These are phyloP conservation scores for Oscheius sp. DNA, from an alignment of 2,888 invertebrate species.

Conservation along the genomic window DNA sequence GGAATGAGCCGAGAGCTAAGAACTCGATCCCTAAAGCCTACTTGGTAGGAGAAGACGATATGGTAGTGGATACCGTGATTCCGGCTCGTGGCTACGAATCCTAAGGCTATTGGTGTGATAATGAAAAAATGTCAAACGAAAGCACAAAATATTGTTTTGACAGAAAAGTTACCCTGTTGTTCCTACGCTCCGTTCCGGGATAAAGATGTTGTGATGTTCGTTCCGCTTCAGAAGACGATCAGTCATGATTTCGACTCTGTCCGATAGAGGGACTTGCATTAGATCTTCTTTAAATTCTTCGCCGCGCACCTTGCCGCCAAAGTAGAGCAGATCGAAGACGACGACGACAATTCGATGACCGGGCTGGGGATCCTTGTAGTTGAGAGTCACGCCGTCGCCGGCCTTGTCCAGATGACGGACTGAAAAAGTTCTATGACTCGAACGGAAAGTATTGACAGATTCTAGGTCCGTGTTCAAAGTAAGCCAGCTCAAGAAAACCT, in stretches of 20 bases:
- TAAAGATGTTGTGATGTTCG: slow-evolving; percentile 47
- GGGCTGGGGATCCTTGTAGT: slow-evolving; percentile 29
- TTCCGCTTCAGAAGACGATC: slow-evolving; percentile 49
- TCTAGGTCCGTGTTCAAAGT: neutral
- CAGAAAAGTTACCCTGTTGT: slow-evolving; percentile 42
- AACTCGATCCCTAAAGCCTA: no score
- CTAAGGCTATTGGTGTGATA: neutral
- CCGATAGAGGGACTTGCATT: slow-evolving; percentile 26
- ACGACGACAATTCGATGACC: slow-evolving; percentile 52
- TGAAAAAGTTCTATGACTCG: neutral
- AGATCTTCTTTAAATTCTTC: slow-evolving; percentile 53
- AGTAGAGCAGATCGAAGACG: slow-evolving; percentile 68
- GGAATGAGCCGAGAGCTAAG: no score
- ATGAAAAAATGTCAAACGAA: neutral
- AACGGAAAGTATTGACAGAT: no score
- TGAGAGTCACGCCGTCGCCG: slow-evolving; percentile 24
- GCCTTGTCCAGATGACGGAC: slow-evolving; percentile 34
- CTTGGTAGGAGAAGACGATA: no score
- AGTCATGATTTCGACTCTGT: slow-evolving; percentile 48
- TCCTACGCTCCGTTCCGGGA: slow-evolving; percentile 49
- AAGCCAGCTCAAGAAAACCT: neutral
- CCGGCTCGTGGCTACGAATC: no score
- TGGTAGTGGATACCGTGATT: no score
- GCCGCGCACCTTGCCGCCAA: slow-evolving; percentile 60
- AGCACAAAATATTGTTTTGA: neutral